phyloP scores from a whole-genome alignment of 2,797 vertebrate genomes.

The Lagorchestes hirsutus region DNA sequence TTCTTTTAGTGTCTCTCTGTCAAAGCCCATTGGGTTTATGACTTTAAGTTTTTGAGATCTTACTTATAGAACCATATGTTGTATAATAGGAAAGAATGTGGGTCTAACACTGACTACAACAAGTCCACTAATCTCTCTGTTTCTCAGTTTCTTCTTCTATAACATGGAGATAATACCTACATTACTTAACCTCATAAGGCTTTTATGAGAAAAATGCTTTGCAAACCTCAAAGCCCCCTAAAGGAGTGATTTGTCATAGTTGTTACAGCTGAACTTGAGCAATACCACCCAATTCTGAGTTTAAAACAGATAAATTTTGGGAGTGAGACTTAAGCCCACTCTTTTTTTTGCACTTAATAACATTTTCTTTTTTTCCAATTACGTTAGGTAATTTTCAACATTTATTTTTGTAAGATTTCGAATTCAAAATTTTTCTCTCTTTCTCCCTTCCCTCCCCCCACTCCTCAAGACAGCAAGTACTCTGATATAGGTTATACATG shows the following conservation, averaged over 20 bases:
- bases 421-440: too few species aligned
- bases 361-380: too few species aligned
- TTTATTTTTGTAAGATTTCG: too few species aligned
- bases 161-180: not conserved
- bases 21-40: not conserved
- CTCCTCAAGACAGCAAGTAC: too few species aligned
- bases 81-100: not conserved
- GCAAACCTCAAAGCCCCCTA: not conserved
- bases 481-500: too few species aligned
- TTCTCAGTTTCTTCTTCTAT: not conserved
- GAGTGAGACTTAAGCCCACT: not conserved
- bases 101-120: not conserved
- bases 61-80: constrained; percentile 27
- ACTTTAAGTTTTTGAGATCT: not conserved
- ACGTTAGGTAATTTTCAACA: too few species aligned
- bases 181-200: not conserved
- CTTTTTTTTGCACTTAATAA: too few species aligned
- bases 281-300: not conserved
- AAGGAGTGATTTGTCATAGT: not conserved
- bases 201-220: not conserved
- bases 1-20: not conserved
- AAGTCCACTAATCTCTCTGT: not conserved
- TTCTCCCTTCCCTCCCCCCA: too few species aligned
- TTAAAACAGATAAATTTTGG: not conserved
- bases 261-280: not conserved